Evolutionary conservation across 2,113 vertebrate genomes (phyloP), one percentile per base, ranked within the genome.

Genomic region (Camelus dromedarius): DNA sequence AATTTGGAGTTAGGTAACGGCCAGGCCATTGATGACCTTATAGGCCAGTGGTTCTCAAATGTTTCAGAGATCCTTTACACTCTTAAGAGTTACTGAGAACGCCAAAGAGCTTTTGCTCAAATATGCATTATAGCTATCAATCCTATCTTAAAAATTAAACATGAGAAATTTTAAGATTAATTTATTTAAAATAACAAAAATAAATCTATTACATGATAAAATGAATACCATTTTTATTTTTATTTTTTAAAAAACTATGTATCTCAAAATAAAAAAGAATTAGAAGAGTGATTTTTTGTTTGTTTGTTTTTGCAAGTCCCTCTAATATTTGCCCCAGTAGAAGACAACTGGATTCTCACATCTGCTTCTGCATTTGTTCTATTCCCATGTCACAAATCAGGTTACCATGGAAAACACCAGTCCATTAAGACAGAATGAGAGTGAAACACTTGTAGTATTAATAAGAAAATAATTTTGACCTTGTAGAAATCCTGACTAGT

Each of bases 141-240:
- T 89, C n/a, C 19, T 42, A 28, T 64, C 48, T 67, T 79, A 64
- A 50, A 79, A 50, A 64, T 52, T 58, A 72, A 79, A 79, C 20
- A 32, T 52, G 10, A 92, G 16, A 79, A 79, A 26, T 8, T 62
- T 96, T n/a, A 62, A 72, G 15, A 82, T 50, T 73, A 52, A 81
- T 73, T 92, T 16, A 88, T 64, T 72, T 90, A 48, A 90, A 93
- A 26, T 30, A 62, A 72, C n/a, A 81, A 90, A 90, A 66, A 64
- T n/a, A 75, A 73, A 32, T 50, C 2, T 76, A 76, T 35, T 52
- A 42, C 2, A 0, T 56, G 32, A 60, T 95, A 42, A 92, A 8
- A 54, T 60, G 10, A 81, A 52, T 69, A 50, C n/a, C 19, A 66
- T 8, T 54, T 79, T 54, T 2, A 76, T 22, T 72, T 90, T 62